phyloP scores from a whole-genome alignment of 2,113 vertebrate species.

The Cryptotis parvus region DNA sequence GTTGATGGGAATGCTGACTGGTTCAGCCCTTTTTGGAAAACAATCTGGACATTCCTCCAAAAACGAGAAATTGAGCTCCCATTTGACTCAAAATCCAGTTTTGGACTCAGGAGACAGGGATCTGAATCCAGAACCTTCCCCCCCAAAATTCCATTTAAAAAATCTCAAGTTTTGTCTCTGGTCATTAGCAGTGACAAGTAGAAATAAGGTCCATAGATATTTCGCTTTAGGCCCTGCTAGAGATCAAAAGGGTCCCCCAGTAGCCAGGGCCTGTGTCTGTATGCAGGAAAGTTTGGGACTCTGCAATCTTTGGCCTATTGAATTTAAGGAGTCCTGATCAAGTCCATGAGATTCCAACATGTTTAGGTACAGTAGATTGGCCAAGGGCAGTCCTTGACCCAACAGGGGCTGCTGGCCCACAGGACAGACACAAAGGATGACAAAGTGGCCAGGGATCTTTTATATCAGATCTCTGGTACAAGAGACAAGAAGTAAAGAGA shows the following conservation, averaged over 20 bases:
- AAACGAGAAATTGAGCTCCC: too few species aligned
- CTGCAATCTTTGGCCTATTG: not conserved
- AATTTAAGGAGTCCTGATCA: not conserved
- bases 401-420: not conserved
- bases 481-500: not conserved
- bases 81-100: not conserved
- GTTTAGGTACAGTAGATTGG: not conserved
- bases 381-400: not conserved
- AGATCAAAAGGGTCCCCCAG: not conserved
- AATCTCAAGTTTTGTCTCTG: not conserved
- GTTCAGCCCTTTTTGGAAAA: too few species aligned
- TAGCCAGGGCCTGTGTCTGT: not conserved
- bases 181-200: not conserved
- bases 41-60: too few species aligned
- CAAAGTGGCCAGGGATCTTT: not conserved
- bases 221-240: not conserved
- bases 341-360: not conserved
- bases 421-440: not conserved
- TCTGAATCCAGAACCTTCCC: slow-evolving; percentile 17
- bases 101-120: not conserved
- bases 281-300: too few species aligned
- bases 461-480: not conserved
- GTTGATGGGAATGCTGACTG: too few species aligned
- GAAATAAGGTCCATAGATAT: not conserved
- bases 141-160: slow-evolving; percentile 6